Conservation (phyloP, 2,113 vertebrate genomes). For the Cnemophilus loriae region DNA sequence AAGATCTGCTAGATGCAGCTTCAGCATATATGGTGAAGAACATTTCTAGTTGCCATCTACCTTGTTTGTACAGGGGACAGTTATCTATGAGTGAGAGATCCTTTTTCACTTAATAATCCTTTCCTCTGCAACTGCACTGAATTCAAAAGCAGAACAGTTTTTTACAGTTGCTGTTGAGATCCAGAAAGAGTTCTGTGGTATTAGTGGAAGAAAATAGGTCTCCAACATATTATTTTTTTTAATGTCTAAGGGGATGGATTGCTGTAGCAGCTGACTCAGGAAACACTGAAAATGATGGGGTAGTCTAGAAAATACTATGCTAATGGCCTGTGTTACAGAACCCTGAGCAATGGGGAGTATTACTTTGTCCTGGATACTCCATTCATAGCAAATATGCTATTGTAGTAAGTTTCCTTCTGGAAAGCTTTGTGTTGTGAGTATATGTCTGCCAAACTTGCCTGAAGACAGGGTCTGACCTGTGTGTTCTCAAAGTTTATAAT, state of each 20-base stretch:
- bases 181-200: not conserved
- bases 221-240: not conserved
- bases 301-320: not conserved
- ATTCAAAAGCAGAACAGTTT: not conserved
- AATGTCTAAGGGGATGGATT: not conserved
- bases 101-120: not conserved
- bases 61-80: not conserved
- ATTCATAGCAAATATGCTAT: not conserved
- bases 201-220: not conserved
- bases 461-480: not conserved
- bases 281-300: not conserved
- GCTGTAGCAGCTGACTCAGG: not conserved
- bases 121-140: not conserved
- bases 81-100: not conserved
- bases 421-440: not conserved
- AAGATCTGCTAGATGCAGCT: not conserved
- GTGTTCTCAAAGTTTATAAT: not conserved
- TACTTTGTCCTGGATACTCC: not conserved
- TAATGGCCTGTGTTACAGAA: not conserved
- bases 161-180: not conserved
- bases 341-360: not conserved
- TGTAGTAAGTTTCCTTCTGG: not conserved
- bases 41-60: not conserved
- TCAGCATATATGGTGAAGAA: not conserved
- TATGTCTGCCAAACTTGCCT: not conserved